These are phyloP conservation scores for Halictus ligatus DNA, from an alignment of 2,888 invertebrate genomes.

Conservation along the genomic window DNA sequence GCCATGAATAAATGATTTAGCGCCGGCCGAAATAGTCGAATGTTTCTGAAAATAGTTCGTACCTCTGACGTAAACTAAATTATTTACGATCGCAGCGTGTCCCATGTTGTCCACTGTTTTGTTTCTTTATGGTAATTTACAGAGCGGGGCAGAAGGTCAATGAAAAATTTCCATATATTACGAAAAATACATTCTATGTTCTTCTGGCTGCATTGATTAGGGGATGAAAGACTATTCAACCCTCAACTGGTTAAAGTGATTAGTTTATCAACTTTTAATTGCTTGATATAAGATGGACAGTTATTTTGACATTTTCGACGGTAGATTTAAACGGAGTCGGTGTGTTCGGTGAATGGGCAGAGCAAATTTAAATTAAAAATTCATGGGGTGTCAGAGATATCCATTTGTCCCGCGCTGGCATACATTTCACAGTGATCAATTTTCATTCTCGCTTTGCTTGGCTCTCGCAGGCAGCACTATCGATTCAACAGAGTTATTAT, in stretches of 20 bases:
- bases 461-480: neutral
- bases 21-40: constrained; percentile 34
- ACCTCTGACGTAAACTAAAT: constrained; percentile 42
- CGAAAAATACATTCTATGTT: neutral
- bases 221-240: neutral
- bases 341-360: neutral
- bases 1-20: constrained; percentile 56
- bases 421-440: constrained; percentile 2
- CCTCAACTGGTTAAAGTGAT: neutral
- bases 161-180: neutral
- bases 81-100: neutral
- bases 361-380: neutral
- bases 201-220: neutral
- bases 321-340: neutral
- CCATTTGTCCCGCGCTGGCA: neutral
- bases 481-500: constrained; percentile 3
- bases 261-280: too few relatives aligned
- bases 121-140: neutral
- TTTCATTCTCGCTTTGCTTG: neutral
- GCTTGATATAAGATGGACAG: too few relatives aligned
- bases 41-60: constrained; percentile 40
- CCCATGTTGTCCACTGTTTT: neutral
- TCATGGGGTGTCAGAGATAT: neutral
- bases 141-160: neutral
- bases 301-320: neutral